Evolutionary conservation across 2,113 vertebrate species (phyloP).

Genomic region (Malurus melanocephalus): DNA sequence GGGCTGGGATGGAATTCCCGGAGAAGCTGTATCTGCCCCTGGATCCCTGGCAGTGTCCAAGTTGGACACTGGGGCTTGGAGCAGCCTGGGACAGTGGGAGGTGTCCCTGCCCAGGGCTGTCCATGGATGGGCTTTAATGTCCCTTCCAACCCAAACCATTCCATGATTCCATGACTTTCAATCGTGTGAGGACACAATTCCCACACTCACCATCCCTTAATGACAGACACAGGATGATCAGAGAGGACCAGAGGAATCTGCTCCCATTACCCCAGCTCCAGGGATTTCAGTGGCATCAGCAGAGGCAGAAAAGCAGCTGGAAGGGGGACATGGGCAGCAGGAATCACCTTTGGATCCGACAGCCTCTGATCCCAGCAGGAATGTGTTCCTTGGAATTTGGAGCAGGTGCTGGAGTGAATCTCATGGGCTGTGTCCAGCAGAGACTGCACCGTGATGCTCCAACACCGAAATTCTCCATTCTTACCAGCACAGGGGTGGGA

Average conservation of each 20-base stretch:
- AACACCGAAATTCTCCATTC: background rate
- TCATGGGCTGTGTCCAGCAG: background rate
- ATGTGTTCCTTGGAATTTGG: background rate
- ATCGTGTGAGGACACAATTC: background rate
- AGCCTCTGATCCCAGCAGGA: background rate
- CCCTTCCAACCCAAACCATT: background rate
- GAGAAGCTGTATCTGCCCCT: background rate
- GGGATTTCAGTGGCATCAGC: background rate
- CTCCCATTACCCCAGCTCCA: fast-evolving
- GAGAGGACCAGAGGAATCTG: background rate
- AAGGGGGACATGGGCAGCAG: background rate
- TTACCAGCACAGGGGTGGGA: fast-evolving
- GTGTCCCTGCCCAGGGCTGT: background rate
- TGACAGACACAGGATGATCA: background rate
- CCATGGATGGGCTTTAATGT: fast-evolving
- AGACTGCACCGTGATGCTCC: background rate
- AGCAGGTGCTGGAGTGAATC: background rate
- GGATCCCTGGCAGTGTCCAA: fast-evolving
- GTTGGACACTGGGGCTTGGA: background rate
- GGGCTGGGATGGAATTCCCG: background rate
- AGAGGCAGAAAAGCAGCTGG: background rate
- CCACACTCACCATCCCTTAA: background rate
- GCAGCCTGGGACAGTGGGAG: background rate
- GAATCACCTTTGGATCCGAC: background rate
- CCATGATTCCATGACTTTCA: background rate